Base-by-base conservation (phyloP, 2,888 invertebrate genomes). In the Cephus sareptanus region DNA sequence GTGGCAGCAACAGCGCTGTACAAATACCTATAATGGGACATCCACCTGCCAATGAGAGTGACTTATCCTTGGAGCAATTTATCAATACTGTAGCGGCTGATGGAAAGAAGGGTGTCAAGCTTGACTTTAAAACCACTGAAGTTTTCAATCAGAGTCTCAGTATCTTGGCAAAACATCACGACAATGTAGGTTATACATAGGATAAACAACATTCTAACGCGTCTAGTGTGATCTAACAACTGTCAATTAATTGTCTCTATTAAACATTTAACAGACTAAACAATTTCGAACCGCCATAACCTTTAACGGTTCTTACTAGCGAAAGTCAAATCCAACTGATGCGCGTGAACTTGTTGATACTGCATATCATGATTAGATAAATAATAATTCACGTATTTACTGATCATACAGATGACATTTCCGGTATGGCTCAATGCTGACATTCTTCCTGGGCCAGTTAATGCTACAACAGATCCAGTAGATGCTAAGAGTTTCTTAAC, bases 401-500 rank as follows among this genome's bases (percentile, higher is more conserved):
- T 40, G 78, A 77, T 79, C 81, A 88, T 90, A 71, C 90, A 97
- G 96, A 92, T 95, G 84, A 92, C 91, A 0, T 95, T 95, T 86
- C 97, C 97, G 0, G 89, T 98, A 4, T 97, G 97, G 96, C 90
- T 98, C 79, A 98, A 98, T 90, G 97, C 98, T 0, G 98, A 98
- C 90, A 96, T 98, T 82, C 92, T 97, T 9, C 89, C 92, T 0
- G 98, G 98, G 0, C 97, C 97, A 0, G 94, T 95, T 0, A 93
- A 95, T 78, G 90, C 93, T 12, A 92, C 92, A 1, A 56, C 73
- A 9, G 73, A 87, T 73, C 95, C 96, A 0, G 95, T 97, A 0
- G 93, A 96, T 87, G 92, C 95, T 0, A 89, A 87, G 4, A 85
- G 89, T 79, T 98, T 98, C 91, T 91, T 98, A 35, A 87, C 90